Conservation (phyloP, 2,113 vertebrate genomes). For the Indri indri region DNA sequence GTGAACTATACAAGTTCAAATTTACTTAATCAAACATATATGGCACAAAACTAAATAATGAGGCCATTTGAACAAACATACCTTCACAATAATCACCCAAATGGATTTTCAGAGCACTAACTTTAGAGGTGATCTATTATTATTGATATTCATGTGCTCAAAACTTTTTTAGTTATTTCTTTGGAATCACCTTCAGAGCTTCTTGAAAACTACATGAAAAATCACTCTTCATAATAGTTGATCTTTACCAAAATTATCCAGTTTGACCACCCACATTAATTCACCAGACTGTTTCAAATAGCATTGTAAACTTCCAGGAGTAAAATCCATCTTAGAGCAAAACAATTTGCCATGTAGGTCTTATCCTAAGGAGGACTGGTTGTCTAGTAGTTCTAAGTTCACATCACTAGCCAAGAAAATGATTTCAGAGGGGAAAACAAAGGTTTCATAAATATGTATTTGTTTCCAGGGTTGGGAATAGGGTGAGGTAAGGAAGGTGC, state of each 20-base stretch:
- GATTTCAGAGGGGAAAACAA: background rate
- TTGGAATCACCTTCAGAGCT: background rate
- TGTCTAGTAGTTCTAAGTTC: background rate
- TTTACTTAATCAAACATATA: background rate
- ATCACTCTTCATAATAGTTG: background rate
- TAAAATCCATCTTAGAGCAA: background rate
- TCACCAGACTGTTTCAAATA: background rate
- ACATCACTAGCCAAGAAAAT: background rate
- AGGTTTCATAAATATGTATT: background rate
- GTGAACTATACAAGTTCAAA: background rate
- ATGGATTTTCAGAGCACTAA: background rate
- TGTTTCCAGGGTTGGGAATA: background rate
- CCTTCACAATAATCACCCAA: background rate
- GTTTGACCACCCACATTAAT: background rate
- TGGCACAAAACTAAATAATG: background rate
- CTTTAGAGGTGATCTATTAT: background rate
- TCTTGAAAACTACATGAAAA: background rate
- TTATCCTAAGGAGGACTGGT: background rate
- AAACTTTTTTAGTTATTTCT: background rate
- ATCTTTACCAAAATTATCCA: background rate
- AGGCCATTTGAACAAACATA: background rate
- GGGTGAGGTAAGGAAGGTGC: background rate
- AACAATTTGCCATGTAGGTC: background rate
- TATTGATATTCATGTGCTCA: background rate
- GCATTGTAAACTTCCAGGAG: background rate